Conservation (phyloP, 2,113 vertebrate genomes). For the Thamnophis sirtalis region DNA sequence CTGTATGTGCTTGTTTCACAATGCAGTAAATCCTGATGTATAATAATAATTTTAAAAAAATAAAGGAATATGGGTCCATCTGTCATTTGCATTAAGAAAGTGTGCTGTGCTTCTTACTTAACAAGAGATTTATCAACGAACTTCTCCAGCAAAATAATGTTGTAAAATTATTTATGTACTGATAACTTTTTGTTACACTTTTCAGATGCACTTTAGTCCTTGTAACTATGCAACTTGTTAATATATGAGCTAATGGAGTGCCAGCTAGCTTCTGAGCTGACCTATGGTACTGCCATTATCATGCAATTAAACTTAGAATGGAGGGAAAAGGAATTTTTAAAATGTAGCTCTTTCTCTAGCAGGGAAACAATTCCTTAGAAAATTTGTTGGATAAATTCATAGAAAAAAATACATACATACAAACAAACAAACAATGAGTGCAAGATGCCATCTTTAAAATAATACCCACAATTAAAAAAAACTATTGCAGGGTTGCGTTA, state of each 20-base stretch:
- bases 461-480: background rate
- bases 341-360: background rate
- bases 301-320: background rate
- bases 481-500: background rate
- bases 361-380: background rate
- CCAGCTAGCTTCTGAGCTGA: background rate
- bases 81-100: background rate
- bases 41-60: background rate
- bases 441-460: background rate
- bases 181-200: background rate
- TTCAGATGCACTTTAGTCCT: background rate
- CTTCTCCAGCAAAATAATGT: background rate
- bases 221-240: background rate
- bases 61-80: background rate
- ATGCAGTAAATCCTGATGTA: background rate
- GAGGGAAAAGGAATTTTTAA: background rate
- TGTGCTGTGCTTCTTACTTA: background rate
- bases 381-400: background rate
- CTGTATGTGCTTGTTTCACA: background rate
- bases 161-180: background rate
- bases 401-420: background rate
- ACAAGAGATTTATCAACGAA: background rate
- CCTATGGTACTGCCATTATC: background rate
- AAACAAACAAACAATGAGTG: background rate
- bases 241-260: background rate